phyloP scores from a whole-genome alignment of 2,888 invertebrate genomes.

The Punctoribates punctum region DNA sequence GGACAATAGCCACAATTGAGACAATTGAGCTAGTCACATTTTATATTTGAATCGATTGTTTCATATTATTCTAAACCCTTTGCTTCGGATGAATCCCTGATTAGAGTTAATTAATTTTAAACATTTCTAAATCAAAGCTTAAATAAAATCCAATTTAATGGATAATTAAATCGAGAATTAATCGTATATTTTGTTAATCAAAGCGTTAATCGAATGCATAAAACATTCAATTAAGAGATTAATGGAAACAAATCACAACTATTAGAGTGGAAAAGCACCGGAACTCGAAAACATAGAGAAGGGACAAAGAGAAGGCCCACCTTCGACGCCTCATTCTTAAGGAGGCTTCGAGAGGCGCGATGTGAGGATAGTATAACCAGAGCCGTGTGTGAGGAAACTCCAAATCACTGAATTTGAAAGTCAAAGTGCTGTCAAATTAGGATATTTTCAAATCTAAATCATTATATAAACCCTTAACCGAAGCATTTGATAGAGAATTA shows the following conservation, averaged over 20 bases:
- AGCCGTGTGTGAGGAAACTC: constrained; percentile 21
- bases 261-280: neutral
- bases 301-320: neutral
- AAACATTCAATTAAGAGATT: neutral
- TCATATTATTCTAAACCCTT: no score
- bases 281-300: neutral
- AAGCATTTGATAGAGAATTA: neutral
- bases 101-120: no score
- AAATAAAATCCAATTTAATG: neutral
- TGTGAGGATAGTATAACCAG: constrained; percentile 4
- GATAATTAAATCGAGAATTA: neutral
- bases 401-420: constrained; percentile 14
- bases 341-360: constrained; percentile 34
- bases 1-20: no score
- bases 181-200: neutral
- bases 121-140: no score
- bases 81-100: no score
- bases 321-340: constrained; percentile 35
- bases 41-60: no score
- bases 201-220: constrained; percentile 13
- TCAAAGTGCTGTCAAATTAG: constrained; percentile 29
- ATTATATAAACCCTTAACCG: constrained; percentile 22
- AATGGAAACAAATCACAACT: neutral
- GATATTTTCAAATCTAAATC: constrained; percentile 4
- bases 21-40: no score